Evolutionary conservation across 2,888 invertebrate species (phyloP).

Genomic region (Archaeoteleia sp.): DNA sequence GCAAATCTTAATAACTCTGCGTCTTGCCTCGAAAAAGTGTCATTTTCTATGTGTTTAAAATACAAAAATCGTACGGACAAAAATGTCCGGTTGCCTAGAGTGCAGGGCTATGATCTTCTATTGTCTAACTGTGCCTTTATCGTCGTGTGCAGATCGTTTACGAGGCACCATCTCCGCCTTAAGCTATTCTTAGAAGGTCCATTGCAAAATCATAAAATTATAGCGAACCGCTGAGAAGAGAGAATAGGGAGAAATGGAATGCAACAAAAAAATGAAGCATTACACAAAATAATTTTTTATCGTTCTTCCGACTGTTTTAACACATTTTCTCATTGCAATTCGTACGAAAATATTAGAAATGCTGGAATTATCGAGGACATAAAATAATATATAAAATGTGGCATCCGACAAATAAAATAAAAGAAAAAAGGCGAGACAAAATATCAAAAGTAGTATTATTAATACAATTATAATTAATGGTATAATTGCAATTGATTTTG

Average conservation of each 20-base stretch:
- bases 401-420: too few relatives aligned
- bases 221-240: slow-evolving; percentile 31
- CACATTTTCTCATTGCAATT: background rate
- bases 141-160: slow-evolving; percentile 46
- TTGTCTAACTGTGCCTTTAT: slow-evolving; percentile 49
- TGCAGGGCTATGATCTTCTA: slow-evolving; percentile 22
- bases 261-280: slow-evolving; percentile 41
- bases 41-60: too few relatives aligned
- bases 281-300: background rate
- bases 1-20: too few relatives aligned
- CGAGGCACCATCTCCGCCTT: slow-evolving; percentile 46
- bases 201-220: slow-evolving; percentile 49
- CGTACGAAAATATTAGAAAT: too few relatives aligned
- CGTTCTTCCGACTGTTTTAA: slow-evolving; percentile 7
- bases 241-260: slow-evolving; percentile 27
- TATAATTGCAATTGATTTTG: too few relatives aligned
- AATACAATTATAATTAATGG: too few relatives aligned
- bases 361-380: too few relatives aligned
- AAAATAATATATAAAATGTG: too few relatives aligned
- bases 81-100: slow-evolving; percentile 15
- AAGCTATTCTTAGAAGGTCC: slow-evolving; percentile 47
- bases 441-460: too few relatives aligned
- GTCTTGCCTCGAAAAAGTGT: too few relatives aligned
- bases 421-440: too few relatives aligned
- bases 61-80: background rate